phyloP scores from a whole-genome alignment of 1,140 invertebrate species.

The Orchesella cincta region DNA sequence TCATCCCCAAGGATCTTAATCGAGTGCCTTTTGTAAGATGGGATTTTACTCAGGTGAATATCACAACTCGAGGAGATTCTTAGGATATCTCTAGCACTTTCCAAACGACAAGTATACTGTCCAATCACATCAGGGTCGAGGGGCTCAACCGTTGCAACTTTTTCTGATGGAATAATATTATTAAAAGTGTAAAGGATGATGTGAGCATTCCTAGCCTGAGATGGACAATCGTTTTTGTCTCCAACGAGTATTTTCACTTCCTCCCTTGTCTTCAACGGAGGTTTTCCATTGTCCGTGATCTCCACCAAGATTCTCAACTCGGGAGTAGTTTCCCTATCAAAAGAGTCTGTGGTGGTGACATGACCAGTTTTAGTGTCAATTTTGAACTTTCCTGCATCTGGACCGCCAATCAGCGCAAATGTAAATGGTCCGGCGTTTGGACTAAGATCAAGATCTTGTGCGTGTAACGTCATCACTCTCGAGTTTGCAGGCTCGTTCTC shows the following conservation, averaged over 20 bases:
- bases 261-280: slow-evolving; percentile 76
- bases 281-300: slow-evolving; percentile 84
- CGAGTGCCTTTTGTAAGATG: slow-evolving; percentile 57
- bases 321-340: slow-evolving; percentile 80
- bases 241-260: slow-evolving; percentile 73
- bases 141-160: slow-evolving; percentile 86
- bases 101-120: slow-evolving; percentile 80
- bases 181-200: slow-evolving; percentile 78
- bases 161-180: slow-evolving; percentile 67
- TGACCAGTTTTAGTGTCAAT: slow-evolving; percentile 78
- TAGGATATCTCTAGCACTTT: slow-evolving; percentile 65
- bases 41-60: slow-evolving; percentile 61
- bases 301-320: slow-evolving; percentile 74
- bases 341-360: slow-evolving; percentile 72
- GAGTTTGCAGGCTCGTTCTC: slow-evolving; percentile 87
- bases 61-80: slow-evolving; percentile 75
- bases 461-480: slow-evolving; percentile 78
- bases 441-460: slow-evolving; percentile 85
- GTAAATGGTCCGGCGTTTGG: slow-evolving; percentile 88
- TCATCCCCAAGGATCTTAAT: slow-evolving; percentile 84
- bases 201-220: slow-evolving; percentile 76
- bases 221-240: slow-evolving; percentile 91
- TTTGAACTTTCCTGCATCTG: slow-evolving; percentile 72
- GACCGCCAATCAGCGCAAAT: slow-evolving; percentile 76
- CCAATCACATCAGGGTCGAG: slow-evolving; percentile 85